phyloP scores from a whole-genome alignment of 2,888 invertebrate genomes.

The Pristionchus fissidentatus region DNA sequence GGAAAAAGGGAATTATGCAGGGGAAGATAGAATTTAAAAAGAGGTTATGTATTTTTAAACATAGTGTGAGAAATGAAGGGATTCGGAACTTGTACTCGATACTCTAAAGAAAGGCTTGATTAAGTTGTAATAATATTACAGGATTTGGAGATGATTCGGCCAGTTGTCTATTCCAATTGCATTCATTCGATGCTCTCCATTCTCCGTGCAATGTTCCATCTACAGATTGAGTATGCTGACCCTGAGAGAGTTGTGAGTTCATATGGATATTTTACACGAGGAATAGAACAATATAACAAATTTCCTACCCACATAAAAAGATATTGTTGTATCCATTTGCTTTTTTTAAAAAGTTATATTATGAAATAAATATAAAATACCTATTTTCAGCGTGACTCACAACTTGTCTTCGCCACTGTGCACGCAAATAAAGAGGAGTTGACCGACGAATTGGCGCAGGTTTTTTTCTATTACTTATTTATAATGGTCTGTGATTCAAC shows the following conservation, averaged over 20 bases:
- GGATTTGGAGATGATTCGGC: conserved; percentile 99
- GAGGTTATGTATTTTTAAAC: too few relatives aligned
- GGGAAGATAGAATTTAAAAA: background rate
- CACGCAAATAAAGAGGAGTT: conserved; percentile 75
- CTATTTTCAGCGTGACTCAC: conserved; percentile 72
- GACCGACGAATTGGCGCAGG: conserved; percentile 70
- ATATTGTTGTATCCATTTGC: too few relatives aligned
- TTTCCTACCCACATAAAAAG: too few relatives aligned
- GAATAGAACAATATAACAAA: too few relatives aligned
- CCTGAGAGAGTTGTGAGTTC: conserved; percentile 92
- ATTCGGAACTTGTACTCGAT: too few relatives aligned
- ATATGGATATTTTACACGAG: too few relatives aligned
- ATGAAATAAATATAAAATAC: background rate
- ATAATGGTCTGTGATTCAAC: too few relatives aligned
- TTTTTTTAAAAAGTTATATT: background rate
- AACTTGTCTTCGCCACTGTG: conserved; percentile 75
- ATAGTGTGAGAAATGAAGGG: too few relatives aligned
- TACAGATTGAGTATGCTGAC: conserved; percentile 96
- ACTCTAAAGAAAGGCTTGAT: background rate
- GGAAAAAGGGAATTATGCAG: background rate
- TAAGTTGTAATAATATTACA: conserved; percentile 60
- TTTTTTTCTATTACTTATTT: background rate
- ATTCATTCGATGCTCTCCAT: conserved; percentile 99
- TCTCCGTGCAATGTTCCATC: conserved; percentile 98
- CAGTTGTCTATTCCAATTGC: conserved; percentile 96